Conservation (phyloP, 2,888 invertebrate species). For the Vannuccia rotundouncinata region DNA sequence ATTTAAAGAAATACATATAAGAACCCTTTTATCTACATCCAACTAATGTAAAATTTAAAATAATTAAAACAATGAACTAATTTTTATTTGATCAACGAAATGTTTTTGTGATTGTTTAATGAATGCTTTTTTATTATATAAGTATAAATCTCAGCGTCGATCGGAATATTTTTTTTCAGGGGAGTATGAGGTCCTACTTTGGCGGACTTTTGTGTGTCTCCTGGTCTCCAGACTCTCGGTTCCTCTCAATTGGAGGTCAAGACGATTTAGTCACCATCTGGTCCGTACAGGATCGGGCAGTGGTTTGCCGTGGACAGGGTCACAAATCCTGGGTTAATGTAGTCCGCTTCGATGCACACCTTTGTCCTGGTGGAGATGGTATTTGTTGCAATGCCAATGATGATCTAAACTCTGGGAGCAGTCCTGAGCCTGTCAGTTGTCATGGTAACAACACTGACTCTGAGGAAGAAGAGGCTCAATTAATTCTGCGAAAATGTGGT, state of each 20-base stretch:
- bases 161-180: no score
- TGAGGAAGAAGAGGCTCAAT: neutral
- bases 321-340: constrained; percentile 96
- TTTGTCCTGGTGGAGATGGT: constrained; percentile 24
- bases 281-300: constrained; percentile 81
- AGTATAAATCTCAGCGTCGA: no score
- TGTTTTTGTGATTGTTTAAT: no score
- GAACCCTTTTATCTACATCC: no score
- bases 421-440: neutral
- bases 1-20: no score
- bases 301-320: constrained; percentile 93
- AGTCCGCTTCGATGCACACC: constrained; percentile 68
- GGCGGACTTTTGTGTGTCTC: constrained; percentile 87
- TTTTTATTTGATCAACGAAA: no score
- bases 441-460: neutral
- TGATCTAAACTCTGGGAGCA: neutral
- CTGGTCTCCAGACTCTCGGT: constrained; percentile 92
- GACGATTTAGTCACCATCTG: constrained; percentile 96
- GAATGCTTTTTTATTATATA: no score
- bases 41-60: no score
- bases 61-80: no score
- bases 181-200: constrained; percentile 85
- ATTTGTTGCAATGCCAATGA: neutral
- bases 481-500: neutral
- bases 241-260: constrained; percentile 87